Evolutionary conservation across 2,797 vertebrate genomes (phyloP).

Genomic region (Hoplostethus atlanticus): DNA sequence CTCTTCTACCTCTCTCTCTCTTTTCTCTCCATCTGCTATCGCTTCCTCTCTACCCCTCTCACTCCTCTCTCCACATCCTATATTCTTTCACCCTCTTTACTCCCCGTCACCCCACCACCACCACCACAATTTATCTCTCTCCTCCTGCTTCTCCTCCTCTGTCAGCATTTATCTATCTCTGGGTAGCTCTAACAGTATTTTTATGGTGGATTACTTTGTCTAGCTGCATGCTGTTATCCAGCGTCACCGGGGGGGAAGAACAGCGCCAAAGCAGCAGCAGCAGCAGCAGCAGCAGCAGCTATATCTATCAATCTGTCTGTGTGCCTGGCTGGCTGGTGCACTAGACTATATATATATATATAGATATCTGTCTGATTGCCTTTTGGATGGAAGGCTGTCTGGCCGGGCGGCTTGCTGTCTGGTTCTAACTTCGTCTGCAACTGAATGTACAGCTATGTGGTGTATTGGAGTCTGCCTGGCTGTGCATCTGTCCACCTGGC

Average conservation of each 20-base stretch:
- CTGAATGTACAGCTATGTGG: constrained; percentile 32
- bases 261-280: constrained; percentile 67
- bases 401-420: constrained; percentile 42
- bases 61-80: background rate
- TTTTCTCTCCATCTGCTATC: constrained; percentile 34
- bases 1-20: constrained; percentile 21
- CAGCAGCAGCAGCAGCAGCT: constrained; percentile 25
- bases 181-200: constrained; percentile 68
- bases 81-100: too few species aligned
- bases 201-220: constrained; percentile 84
- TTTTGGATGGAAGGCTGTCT: constrained; percentile 59
- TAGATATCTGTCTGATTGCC: constrained; percentile 38
- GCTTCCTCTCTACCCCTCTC: constrained; percentile 10
- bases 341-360: background rate
- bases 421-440: constrained; percentile 35
- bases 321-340: constrained; percentile 32
- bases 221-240: constrained; percentile 79
- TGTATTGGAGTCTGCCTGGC: constrained; percentile 45
- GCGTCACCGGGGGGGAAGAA: constrained; percentile 80
- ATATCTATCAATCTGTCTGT: constrained; percentile 45
- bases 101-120: too few species aligned
- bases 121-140: background rate
- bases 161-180: constrained; percentile 74
- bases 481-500: constrained; percentile 48
- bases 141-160: constrained; percentile 36